phyloP scores from a whole-genome alignment of 2,888 invertebrate species.

The Sinhomidia bicolor region DNA sequence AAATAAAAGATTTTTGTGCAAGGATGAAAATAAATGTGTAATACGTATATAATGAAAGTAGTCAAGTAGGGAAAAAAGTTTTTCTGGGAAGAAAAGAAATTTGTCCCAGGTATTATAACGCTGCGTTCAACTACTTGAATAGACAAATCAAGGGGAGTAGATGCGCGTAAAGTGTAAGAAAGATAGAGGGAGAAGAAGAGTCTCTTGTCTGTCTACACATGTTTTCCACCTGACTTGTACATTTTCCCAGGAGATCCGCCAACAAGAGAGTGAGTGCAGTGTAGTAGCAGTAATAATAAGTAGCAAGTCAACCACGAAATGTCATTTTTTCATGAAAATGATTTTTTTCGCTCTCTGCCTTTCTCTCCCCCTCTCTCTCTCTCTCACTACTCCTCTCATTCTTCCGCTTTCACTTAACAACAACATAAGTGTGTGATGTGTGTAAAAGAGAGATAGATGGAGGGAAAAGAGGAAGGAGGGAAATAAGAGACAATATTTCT shows the following conservation, averaged over 20 bases:
- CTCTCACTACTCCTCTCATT: too few relatives aligned
- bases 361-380: too few relatives aligned
- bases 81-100: too few relatives aligned
- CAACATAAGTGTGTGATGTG: neutral
- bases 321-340: slow-evolving; percentile 49
- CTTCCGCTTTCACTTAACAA: neutral
- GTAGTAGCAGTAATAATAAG: neutral
- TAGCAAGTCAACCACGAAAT: slow-evolving; percentile 43
- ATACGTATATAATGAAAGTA: neutral
- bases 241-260: neutral
- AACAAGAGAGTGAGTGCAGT: neutral
- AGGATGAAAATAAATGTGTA: neutral
- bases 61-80: neutral
- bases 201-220: neutral
- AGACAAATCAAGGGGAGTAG: too few relatives aligned
- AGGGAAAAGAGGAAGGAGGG: neutral
- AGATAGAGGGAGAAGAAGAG: neutral
- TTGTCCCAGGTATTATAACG: too few relatives aligned
- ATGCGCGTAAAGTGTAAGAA: neutral
- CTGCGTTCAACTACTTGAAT: too few relatives aligned
- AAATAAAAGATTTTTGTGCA: too few relatives aligned
- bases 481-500: neutral
- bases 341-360: too few relatives aligned
- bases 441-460: neutral
- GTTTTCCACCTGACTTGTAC: neutral